A percentile compares a stretch with the other conserved stretches of the same genome.
These are phyloP conservation scores for Ciona savignyi DNA, from an alignment of 23 tunicate species.

Conservation along the genomic window DNA sequence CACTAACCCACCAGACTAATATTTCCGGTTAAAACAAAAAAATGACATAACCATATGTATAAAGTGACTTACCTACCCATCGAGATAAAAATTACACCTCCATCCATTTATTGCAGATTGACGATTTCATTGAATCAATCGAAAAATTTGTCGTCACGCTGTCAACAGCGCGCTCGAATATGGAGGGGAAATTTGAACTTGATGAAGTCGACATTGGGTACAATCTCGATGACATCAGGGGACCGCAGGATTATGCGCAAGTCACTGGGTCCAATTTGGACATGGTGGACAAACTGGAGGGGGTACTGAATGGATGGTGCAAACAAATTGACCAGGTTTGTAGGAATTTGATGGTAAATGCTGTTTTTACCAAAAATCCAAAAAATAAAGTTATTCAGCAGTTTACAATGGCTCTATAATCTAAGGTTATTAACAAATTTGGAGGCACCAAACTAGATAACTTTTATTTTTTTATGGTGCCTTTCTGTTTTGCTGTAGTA, in stretches of 20 bases:
- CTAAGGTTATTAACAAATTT: too few relatives aligned
- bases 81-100: too few relatives aligned
- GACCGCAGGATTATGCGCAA: constrained; percentile 68
- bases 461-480: too few relatives aligned
- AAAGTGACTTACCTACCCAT: too few relatives aligned
- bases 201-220: constrained; percentile 93
- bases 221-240: constrained; percentile 61
- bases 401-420: too few relatives aligned
- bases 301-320: constrained; percentile 82
- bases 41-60: too few relatives aligned
- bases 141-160: constrained; percentile 74
- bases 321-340: constrained; percentile 96
- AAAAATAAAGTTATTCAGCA: too few relatives aligned
- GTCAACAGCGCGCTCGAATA: constrained; percentile 49
- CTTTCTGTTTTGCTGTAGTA: too few relatives aligned
- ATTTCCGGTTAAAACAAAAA: too few relatives aligned
- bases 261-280: constrained; percentile 58
- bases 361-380: not conserved
- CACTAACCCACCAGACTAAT: too few relatives aligned
- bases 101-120: constrained; percentile 29
- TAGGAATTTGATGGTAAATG: too few relatives aligned
- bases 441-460: too few relatives aligned
- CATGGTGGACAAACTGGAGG: constrained; percentile 84
- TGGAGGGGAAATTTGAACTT: constrained; percentile 74
- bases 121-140: constrained; percentile 89